Percentiles rank a stretch among this genome's conserved stretches.
phyloP scores from a whole-genome alignment of 2,888 invertebrate genomes.

The Limnephilus lunatus region DNA sequence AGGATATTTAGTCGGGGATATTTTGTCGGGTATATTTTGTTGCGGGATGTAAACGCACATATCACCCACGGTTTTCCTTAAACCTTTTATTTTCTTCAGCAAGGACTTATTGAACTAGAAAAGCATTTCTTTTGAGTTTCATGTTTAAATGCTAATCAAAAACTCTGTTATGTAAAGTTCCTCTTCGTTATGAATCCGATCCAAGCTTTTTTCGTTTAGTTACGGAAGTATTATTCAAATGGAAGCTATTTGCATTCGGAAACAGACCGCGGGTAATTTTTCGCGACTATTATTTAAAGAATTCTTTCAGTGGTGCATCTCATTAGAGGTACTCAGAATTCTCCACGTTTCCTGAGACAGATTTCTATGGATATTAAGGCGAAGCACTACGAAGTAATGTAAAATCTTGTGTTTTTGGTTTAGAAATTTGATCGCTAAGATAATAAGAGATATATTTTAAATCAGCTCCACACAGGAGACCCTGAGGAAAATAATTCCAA shows the following conservation, averaged over 20 bases:
- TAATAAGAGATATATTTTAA: too few relatives aligned
- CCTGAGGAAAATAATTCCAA: too few relatives aligned
- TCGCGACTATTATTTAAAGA: neutral
- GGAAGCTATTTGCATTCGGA: neutral
- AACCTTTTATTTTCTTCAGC: neutral
- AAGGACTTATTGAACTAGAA: neutral
- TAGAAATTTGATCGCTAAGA: too few relatives aligned
- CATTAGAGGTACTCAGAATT: neutral
- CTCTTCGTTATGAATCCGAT: neutral
- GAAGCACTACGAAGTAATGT: too few relatives aligned
- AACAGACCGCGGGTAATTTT: neutral
- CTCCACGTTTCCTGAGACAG: neutral
- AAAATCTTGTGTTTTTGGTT: too few relatives aligned
- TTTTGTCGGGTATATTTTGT: too few relatives aligned
- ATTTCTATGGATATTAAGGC: neutral
- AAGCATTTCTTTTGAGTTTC: neutral
- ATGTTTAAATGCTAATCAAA: conserved; percentile 16
- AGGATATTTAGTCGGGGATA: too few relatives aligned
- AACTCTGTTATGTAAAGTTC: neutral
- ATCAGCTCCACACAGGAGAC: too few relatives aligned
- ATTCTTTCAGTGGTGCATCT: neutral
- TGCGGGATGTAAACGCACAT: neutral
- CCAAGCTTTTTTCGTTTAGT: neutral
- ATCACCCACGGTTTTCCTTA: neutral
- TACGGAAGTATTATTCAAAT: neutral